phyloP scores from a whole-genome alignment of 2,113 vertebrate genomes.

The Siniperca knerii region DNA sequence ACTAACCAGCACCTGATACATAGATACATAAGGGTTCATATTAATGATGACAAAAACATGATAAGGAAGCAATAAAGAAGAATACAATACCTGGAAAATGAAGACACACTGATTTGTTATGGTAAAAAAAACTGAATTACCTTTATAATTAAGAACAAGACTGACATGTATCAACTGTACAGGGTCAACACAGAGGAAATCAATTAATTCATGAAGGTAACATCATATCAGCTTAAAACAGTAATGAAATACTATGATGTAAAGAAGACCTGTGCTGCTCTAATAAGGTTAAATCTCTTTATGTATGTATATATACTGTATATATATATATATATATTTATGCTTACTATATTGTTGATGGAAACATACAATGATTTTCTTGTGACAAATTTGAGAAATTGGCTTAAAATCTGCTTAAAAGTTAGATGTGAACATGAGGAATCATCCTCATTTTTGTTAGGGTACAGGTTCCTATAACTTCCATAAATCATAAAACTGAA shows the following conservation, averaged over 20 bases:
- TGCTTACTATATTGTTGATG: background rate
- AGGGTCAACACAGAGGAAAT: background rate
- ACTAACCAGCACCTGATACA: constrained; percentile 4
- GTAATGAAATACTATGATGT: background rate
- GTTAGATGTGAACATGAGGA: background rate
- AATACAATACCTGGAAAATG: background rate
- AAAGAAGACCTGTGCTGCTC: background rate
- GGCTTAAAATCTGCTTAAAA: background rate
- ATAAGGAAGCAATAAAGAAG: background rate
- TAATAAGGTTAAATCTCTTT: background rate
- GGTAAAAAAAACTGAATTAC: background rate
- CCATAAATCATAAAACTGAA: constrained; percentile 54
- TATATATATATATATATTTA: background rate
- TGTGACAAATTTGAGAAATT: background rate
- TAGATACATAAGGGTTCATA: background rate
- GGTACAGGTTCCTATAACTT: constrained; percentile 24
- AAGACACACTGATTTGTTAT: background rate
- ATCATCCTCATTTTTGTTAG: background rate
- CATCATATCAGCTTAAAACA: background rate
- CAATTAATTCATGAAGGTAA: background rate
- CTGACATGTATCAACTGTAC: background rate
- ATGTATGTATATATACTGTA: no score
- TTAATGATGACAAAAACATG: no score
- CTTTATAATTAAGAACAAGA: background rate
- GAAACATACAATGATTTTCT: background rate